Conservation (phyloP, 2,888 invertebrate genomes). For the Invenusta paracnida region DNA sequence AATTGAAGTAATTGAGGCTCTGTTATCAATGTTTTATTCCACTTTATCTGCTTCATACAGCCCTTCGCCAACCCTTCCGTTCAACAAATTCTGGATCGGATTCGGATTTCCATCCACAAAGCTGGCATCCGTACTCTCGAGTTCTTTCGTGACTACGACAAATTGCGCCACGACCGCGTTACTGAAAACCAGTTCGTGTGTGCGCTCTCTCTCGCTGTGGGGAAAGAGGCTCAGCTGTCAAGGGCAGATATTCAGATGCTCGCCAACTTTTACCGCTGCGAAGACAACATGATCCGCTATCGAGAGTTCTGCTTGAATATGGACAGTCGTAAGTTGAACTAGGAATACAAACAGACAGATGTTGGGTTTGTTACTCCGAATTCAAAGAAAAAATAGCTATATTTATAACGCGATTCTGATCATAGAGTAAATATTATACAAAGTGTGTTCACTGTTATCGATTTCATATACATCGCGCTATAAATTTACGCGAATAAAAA, state of each 20-base stretch:
- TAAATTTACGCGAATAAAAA: no score
- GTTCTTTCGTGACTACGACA: slow-evolving; percentile 60
- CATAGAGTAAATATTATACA: no score
- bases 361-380: no score
- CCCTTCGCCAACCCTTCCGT: slow-evolving; percentile 51
- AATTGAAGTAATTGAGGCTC: no score
- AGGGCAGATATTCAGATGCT: slow-evolving; percentile 57
- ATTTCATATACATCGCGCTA: no score
- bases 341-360: no score
- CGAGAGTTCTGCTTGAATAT: slow-evolving; percentile 59
- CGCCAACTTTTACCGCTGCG: slow-evolving; percentile 55
- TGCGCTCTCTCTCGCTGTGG: slow-evolving; percentile 56
- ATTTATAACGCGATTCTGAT: no score
- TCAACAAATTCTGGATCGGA: slow-evolving; percentile 57
- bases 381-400: no score
- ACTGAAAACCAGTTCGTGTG: slow-evolving; percentile 60
- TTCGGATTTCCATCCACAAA: slow-evolving; percentile 57
- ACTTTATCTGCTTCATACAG: background rate
- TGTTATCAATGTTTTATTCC: background rate
- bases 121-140: slow-evolving; percentile 58
- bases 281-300: slow-evolving; percentile 57
- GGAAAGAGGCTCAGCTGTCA: slow-evolving; percentile 58
- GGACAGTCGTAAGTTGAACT: slow-evolving; percentile 60
- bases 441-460: background rate
- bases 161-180: slow-evolving; percentile 56